These are phyloP conservation scores for Motacilla alba DNA, from an alignment of 2,113 vertebrate species.

Conservation along the genomic window DNA sequence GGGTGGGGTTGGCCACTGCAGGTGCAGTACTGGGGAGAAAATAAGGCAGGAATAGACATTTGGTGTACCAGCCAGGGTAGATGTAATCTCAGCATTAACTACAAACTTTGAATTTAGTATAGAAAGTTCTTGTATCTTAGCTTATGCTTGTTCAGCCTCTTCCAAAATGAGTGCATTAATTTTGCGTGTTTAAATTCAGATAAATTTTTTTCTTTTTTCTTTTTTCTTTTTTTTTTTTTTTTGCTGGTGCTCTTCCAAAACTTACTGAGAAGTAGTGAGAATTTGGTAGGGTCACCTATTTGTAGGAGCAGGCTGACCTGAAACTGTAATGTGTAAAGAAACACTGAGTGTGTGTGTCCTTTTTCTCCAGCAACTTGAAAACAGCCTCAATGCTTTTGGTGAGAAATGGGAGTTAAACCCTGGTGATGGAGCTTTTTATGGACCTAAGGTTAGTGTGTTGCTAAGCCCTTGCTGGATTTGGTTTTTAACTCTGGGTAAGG, in stretches of 20 bases:
- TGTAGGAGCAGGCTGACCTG: background rate
- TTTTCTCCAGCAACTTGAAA: slow-evolving; percentile 92
- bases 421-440: slow-evolving; percentile 96
- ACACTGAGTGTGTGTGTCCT: background rate
- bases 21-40: background rate
- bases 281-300: background rate
- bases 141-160: background rate
- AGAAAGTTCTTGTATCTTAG: background rate
- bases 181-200: background rate
- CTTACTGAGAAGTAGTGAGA: background rate
- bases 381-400: slow-evolving; percentile 92
- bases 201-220: background rate
- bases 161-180: background rate
- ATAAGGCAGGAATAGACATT: background rate
- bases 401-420: slow-evolving; percentile 96
- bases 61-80: background rate
- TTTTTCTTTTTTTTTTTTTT: background rate
- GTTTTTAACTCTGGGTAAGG: background rate
- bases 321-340: background rate
- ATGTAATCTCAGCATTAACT: background rate
- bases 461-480: background rate
- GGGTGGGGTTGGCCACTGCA: background rate
- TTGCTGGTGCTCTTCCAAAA: background rate
- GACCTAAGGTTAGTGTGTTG: slow-evolving; percentile 87
- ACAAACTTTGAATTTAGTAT: background rate